Evolutionary conservation across 2,113 vertebrate genomes (phyloP).

Genomic region (Xiphorhynchus elegans): DNA sequence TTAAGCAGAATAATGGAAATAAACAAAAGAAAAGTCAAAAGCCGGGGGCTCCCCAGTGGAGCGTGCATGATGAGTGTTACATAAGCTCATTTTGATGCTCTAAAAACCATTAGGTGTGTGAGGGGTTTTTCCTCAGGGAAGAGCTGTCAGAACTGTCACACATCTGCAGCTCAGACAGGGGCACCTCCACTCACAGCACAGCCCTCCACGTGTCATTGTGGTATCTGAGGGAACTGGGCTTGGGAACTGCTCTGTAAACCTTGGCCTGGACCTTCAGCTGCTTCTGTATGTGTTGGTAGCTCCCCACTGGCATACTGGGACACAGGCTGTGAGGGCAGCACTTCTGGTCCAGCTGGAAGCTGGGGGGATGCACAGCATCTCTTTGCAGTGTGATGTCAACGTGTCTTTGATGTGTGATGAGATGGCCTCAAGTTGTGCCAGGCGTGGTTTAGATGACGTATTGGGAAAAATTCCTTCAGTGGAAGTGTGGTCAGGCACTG

Average conservation of each 20-base stretch:
- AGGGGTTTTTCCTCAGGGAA: not conserved
- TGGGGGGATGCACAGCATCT: accelerated
- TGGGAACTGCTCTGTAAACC: not conserved
- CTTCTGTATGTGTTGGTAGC: not conserved
- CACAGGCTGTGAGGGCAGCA: not conserved
- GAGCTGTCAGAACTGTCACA: not conserved
- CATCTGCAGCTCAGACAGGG: not conserved
- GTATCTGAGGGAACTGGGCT: not conserved
- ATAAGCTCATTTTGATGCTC: not conserved
- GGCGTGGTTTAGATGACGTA: not conserved
- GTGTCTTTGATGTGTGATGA: not conserved
- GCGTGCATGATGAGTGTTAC: constrained; percentile 7
- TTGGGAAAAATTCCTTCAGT: not conserved
- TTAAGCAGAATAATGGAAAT: not conserved
- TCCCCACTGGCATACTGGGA: not conserved
- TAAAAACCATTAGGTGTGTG: not conserved
- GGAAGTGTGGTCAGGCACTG: not conserved
- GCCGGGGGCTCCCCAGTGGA: not conserved
- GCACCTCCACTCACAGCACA: not conserved
- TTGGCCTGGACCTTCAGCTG: not conserved
- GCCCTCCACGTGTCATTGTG: accelerated
- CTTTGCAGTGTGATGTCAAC: not conserved
- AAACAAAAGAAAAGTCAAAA: not conserved
- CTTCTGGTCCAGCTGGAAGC: not conserved
- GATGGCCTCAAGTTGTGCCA: not conserved